These are phyloP conservation scores for Chrysogorgia sp. DNA, from an alignment of 92 coral and sea anemone genomes.

Conservation along the genomic window DNA sequence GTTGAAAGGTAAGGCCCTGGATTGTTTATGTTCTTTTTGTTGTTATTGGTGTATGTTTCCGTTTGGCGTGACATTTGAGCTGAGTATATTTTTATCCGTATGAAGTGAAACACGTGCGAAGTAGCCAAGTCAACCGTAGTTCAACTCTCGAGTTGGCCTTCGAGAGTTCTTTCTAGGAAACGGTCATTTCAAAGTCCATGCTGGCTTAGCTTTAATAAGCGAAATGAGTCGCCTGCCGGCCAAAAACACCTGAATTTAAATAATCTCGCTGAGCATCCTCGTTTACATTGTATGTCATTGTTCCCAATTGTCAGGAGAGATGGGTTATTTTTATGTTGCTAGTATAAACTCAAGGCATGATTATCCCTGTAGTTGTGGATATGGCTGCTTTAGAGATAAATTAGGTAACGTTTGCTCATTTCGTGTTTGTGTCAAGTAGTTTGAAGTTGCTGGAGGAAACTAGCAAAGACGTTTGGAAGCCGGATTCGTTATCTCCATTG, in stretches of 20 bases:
- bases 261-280: no score
- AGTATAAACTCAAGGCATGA: no score
- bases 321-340: not conserved
- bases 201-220: no score
- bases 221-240: no score
- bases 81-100: not conserved
- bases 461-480: not conserved
- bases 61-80: not conserved
- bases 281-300: no score
- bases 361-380: not conserved
- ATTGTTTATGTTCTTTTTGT: not conserved
- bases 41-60: not conserved
- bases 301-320: no score
- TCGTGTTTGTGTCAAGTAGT: constrained; percentile 10
- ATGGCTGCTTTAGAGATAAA: not conserved
- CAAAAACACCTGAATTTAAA: no score
- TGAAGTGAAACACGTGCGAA: no score
- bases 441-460: not conserved
- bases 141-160: no score
- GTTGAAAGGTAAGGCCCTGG: constrained; percentile 10
- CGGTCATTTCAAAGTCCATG: no score
- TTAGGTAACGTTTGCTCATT: constrained; percentile 39
- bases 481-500: not conserved
- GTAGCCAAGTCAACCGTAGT: no score
- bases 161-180: no score